Percentiles rank a stretch among this genome's conserved stretches.
These are phyloP conservation scores for Habroteleia sp. DNA, from an alignment of 2,888 invertebrate species.

Conservation along the genomic window DNA sequence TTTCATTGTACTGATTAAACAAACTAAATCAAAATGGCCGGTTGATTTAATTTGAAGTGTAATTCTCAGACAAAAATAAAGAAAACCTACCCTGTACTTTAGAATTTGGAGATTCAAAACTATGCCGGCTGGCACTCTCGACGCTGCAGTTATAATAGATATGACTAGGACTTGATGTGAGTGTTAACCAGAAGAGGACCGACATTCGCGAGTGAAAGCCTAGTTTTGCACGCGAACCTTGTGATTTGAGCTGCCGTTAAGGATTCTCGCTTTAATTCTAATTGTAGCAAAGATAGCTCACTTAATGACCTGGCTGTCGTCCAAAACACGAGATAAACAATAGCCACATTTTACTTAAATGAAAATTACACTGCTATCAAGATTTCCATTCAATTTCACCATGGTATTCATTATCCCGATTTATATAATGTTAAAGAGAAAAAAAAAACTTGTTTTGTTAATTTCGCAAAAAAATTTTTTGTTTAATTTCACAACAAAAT, in stretches of 20 bases:
- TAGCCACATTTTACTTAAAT: slow-evolving; percentile 1
- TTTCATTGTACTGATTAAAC: too few species aligned
- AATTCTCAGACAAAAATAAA: slow-evolving; percentile 1
- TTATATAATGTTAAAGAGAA: too few species aligned
- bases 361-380: background rate
- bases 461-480: too few species aligned
- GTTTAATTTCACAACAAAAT: too few species aligned
- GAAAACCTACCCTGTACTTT: background rate
- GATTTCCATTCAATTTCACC: background rate
- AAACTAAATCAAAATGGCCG: too few species aligned
- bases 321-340: slow-evolving; percentile 38
- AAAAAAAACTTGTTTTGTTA: too few species aligned
- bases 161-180: slow-evolving; percentile 15
- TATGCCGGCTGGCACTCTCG: background rate
- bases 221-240: slow-evolving; percentile 25
- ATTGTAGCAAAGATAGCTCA: slow-evolving; percentile 38
- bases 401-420: too few species aligned
- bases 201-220: slow-evolving; percentile 25
- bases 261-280: slow-evolving; percentile 49
- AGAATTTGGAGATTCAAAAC: slow-evolving; percentile 8
- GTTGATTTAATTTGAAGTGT: background rate
- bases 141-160: slow-evolving; percentile 2
- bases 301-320: slow-evolving; percentile 44
- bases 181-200: slow-evolving; percentile 14
- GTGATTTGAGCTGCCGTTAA: slow-evolving; percentile 50